A percentile compares a stretch with the other conserved stretches of the same genome.
phyloP scores from a whole-genome alignment of 2,113 vertebrate species.

The Chaenocephalus aceratus region DNA sequence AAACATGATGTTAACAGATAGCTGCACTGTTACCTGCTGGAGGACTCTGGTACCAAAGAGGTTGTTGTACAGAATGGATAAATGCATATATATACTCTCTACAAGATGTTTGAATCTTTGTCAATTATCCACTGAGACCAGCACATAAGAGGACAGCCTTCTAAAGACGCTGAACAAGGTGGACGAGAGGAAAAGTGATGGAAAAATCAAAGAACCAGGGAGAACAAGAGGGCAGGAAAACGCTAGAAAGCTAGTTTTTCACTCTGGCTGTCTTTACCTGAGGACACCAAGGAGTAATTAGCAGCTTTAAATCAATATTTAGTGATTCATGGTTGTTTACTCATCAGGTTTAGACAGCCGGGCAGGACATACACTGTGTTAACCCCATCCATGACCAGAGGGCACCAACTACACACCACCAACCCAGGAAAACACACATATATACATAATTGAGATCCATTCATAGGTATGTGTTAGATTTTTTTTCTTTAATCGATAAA shows the following conservation, averaged over 20 bases:
- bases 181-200: background rate
- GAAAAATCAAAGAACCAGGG: conserved; percentile 18
- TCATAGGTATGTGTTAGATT: background rate
- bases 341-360: conserved; percentile 55
- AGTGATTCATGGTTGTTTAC: conserved; percentile 65
- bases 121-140: conserved; percentile 3
- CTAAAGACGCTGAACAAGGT: background rate
- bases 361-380: conserved; percentile 34
- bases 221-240: conserved; percentile 11
- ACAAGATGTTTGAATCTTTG: background rate
- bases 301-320: conserved; percentile 64
- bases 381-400: conserved; percentile 50
- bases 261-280: conserved; percentile 36
- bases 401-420: conserved; percentile 33
- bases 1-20: no score
- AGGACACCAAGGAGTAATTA: conserved; percentile 60
- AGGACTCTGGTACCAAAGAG: background rate
- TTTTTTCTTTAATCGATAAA: background rate
- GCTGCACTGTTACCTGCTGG: no score
- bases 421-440: conserved; percentile 28
- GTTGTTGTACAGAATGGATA: background rate
- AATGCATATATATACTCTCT: background rate
- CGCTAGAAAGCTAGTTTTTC: conserved; percentile 17
- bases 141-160: background rate
- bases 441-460: conserved; percentile 34